A percentile compares a stretch with the other conserved stretches of the same genome.
These are phyloP conservation scores for Elachura formosa DNA, from an alignment of 2,113 vertebrate species.

Conservation along the genomic window DNA sequence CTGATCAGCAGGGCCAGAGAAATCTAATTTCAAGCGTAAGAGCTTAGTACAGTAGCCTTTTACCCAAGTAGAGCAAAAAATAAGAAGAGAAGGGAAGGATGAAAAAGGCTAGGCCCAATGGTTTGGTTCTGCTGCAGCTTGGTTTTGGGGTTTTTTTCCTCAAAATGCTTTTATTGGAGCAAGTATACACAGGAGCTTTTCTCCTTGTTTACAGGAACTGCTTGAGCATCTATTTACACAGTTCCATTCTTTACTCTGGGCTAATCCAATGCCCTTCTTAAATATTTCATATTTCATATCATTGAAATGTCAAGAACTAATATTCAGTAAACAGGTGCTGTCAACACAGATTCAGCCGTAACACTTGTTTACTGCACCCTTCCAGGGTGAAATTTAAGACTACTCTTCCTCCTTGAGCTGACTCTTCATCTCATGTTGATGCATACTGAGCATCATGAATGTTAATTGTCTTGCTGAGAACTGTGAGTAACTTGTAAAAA, in stretches of 20 bases:
- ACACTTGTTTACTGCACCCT: neutral
- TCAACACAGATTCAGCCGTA: neutral
- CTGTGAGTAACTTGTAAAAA: neutral
- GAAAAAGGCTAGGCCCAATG: neutral
- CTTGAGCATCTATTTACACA: neutral
- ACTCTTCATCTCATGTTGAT: neutral
- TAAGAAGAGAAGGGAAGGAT: neutral
- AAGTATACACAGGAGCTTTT: neutral
- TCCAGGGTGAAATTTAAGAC: neutral
- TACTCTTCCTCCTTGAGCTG: neutral
- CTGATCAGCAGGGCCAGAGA: neutral
- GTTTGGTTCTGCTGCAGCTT: neutral
- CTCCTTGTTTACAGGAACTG: neutral
- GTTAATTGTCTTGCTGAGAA: neutral
- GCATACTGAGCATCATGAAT: neutral
- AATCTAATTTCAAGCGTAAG: neutral
- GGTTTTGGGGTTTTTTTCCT: neutral
- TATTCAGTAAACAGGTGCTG: neutral
- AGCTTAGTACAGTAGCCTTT: neutral
- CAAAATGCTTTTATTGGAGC: neutral
- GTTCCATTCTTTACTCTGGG: neutral
- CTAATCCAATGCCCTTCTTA: neutral
- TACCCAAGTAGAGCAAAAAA: neutral
- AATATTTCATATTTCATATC: neutral
- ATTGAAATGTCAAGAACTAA: neutral